phyloP scores from a whole-genome alignment of 2,113 vertebrate genomes.

The Donacobius atricapilla region DNA sequence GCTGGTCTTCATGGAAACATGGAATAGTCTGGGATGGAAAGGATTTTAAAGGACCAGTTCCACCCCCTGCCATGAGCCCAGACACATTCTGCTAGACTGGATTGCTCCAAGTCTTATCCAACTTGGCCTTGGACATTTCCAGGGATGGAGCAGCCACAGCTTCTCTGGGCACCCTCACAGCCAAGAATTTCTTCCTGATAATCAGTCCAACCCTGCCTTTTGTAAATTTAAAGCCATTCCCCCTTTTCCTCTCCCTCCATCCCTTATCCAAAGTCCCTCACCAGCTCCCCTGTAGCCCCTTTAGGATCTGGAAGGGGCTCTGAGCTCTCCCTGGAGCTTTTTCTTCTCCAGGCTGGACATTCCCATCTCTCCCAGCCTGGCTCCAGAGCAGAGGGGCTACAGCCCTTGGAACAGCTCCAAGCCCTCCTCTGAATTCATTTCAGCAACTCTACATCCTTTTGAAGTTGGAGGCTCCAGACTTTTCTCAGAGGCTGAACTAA shows the following conservation, averaged over 20 bases:
- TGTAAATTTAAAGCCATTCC: neutral
- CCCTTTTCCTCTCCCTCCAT: fast-evolving
- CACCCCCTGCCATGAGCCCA: neutral
- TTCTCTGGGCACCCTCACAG: neutral
- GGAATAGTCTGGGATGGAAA: neutral
- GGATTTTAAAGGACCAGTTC: neutral
- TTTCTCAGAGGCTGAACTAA: neutral
- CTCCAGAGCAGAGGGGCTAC: neutral
- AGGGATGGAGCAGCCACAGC: neutral
- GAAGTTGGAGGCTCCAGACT: neutral
- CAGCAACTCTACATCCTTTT: neutral
- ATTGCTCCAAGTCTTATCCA: fast-evolving
- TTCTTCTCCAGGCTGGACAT: fast-evolving
- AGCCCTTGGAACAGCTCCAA: neutral
- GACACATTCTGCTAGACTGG: fast-evolving
- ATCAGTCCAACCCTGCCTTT: neutral
- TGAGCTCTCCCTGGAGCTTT: neutral
- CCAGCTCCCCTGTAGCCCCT: neutral
- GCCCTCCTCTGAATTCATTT: neutral
- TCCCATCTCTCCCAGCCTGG: neutral
- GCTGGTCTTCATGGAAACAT: neutral
- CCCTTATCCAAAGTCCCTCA: fast-evolving
- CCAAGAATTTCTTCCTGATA: neutral
- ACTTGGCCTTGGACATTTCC: fast-evolving
- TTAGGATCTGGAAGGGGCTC: neutral